Conservation (phyloP, 2,113 vertebrate genomes). For the Thamnaconus septentrionalis region DNA sequence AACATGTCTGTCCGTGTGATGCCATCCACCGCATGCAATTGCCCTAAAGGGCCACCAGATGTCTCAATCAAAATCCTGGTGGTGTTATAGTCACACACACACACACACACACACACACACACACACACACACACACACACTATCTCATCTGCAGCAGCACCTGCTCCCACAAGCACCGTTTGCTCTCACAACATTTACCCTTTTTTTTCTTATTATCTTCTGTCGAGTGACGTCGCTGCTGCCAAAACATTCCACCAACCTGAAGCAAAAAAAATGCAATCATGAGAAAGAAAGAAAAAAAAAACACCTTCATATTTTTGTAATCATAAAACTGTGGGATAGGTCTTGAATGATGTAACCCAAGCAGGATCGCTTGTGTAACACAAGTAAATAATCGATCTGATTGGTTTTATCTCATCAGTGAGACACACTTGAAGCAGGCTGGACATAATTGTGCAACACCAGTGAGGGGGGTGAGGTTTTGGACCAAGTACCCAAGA, state of each 20-base stretch:
- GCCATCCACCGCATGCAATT: background rate
- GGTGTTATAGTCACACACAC: background rate
- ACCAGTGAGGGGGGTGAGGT: background rate
- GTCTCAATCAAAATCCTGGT: conserved; percentile 1
- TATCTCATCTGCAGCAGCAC: too few relatives aligned
- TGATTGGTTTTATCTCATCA: background rate
- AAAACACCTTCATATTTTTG: background rate
- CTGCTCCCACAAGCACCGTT: too few relatives aligned
- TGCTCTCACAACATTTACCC: too few relatives aligned
- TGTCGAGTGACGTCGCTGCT: too few relatives aligned
- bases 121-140: too few relatives aligned
- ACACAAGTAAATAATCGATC: background rate
- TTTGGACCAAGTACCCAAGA: conserved; percentile 3
- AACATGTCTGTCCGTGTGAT: conserved; percentile 11
- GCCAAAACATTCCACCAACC: too few relatives aligned
- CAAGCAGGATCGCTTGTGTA: conserved; percentile 2
- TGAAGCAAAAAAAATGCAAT: too few relatives aligned
- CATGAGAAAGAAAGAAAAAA: too few relatives aligned
- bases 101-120: background rate
- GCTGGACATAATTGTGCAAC: conserved; percentile 14
- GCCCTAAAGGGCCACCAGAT: conserved; percentile 17
- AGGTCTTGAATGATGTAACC: background rate
- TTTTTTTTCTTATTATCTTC: too few relatives aligned
- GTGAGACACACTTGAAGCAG: background rate
- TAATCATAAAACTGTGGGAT: conserved; percentile 5